Evolutionary conservation across 92 coral and sea anemone genomes (phyloP).

Genomic region (Plumapathes pennacea): DNA sequence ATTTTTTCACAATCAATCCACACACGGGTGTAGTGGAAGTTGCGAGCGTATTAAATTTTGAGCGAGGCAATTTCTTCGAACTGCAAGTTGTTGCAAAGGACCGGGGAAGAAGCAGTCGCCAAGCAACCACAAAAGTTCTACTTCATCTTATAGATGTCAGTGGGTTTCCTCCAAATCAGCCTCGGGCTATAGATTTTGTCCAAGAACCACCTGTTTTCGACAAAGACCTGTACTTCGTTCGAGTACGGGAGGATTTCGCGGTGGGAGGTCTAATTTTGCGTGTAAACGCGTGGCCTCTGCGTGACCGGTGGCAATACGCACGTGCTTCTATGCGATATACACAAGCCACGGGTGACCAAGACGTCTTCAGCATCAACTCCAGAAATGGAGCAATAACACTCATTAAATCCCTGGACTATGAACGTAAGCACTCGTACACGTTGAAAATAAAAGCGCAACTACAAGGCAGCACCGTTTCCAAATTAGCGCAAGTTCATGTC

Average conservation of each 20-base stretch:
- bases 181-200: conserved; percentile 12
- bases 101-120: conserved; percentile 65
- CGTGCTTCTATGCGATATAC: conserved; percentile 35
- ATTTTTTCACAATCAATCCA: conserved; percentile 75
- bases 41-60: conserved; percentile 63
- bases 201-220: conserved; percentile 43
- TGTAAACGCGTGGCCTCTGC: conserved; percentile 52
- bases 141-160: conserved; percentile 54
- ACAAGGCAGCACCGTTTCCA: conserved; percentile 5
- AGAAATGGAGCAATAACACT: conserved; percentile 82
- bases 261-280: conserved; percentile 71
- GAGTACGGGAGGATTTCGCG: conserved; percentile 91
- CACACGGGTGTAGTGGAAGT: conserved; percentile 88
- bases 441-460: conserved; percentile 44
- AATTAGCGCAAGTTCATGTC: conserved; percentile 50
- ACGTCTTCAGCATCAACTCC: conserved; percentile 72
- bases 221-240: conserved; percentile 61
- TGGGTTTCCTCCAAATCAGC: conserved; percentile 49
- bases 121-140: conserved; percentile 60
- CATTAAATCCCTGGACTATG: conserved; percentile 58
- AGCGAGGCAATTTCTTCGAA: conserved; percentile 69
- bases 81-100: conserved; percentile 75
- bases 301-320: conserved; percentile 19
- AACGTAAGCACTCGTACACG: conserved; percentile 37
- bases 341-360: conserved; percentile 29